A percentile compares a stretch with the other conserved stretches of the same genome.
Conservation (phyloP, 2,888 invertebrate species). For the Neoitamus cyanurus region DNA sequence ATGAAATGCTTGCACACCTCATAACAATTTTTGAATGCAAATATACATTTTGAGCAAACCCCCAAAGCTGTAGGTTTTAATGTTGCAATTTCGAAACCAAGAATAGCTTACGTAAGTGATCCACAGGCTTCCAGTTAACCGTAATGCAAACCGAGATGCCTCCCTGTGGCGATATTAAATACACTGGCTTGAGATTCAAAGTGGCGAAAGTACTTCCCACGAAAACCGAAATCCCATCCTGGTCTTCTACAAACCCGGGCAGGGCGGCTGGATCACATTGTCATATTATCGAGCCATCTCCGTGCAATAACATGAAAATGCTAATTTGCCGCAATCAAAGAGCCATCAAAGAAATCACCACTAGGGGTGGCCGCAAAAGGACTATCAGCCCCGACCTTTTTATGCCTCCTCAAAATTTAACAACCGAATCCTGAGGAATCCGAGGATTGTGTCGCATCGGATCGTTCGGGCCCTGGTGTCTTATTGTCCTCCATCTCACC, state of each 20-base stretch:
- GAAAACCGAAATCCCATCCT: not conserved
- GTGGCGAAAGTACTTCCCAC: not conserved
- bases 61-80: not conserved
- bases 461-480: not conserved
- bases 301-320: slow-evolving; percentile 40
- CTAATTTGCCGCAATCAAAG: slow-evolving; percentile 45
- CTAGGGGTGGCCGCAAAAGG: slow-evolving; percentile 14
- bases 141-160: not conserved
- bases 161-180: not conserved
- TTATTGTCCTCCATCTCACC: not conserved
- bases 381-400: slow-evolving; percentile 36
- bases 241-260: not conserved
- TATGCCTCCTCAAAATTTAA: slow-evolving; percentile 38
- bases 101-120: not conserved
- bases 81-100: not conserved
- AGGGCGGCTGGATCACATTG: not conserved
- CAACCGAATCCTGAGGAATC: slow-evolving; percentile 21
- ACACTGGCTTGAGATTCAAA: not conserved
- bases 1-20: no score
- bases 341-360: slow-evolving; percentile 40
- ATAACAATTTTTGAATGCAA: no score
- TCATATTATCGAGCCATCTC: not conserved
- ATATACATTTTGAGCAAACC: no score
- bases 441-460: slow-evolving; percentile 22
- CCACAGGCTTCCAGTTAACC: not conserved